A percentile compares a stretch with the other conserved stretches of the same genome.
Conservation (phyloP, 1,140 invertebrate species). For the Carposina sasakii region DNA sequence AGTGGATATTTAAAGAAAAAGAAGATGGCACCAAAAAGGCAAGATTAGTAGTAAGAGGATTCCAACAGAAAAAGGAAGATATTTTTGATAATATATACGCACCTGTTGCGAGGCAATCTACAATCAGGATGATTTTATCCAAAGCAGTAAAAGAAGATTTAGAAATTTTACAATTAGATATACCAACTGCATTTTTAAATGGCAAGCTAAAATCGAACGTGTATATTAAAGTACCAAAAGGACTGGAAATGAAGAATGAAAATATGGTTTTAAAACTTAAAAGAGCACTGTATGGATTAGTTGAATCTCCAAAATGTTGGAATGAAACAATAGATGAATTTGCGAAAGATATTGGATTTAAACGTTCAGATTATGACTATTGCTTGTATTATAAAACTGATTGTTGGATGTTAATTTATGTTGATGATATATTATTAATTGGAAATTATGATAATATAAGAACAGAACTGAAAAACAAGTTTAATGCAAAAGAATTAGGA, state of each 20-base stretch:
- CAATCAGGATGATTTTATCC: background rate
- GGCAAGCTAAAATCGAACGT: background rate
- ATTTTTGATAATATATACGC: background rate
- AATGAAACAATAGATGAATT: slow-evolving; percentile 2
- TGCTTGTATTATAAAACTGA: background rate
- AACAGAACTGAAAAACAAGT: slow-evolving; percentile 15
- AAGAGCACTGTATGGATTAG: slow-evolving; percentile 3
- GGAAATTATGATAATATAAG: background rate
- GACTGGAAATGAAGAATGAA: background rate
- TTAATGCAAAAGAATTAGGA: slow-evolving; percentile 22
- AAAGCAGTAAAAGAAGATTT: background rate
- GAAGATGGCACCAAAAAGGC: slow-evolving; percentile 2
- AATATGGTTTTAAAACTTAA: background rate
- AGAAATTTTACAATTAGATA: background rate
- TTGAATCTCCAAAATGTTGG: slow-evolving; percentile 3
- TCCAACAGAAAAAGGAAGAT: background rate
- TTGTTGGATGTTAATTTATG: background rate
- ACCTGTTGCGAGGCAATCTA: background rate
- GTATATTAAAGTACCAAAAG: slow-evolving; percentile 6
- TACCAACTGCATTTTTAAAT: slow-evolving; percentile 2
- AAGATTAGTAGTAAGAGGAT: slow-evolving; percentile 2
- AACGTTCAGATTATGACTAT: slow-evolving; percentile 1
- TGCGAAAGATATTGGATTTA: background rate
- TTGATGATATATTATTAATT: slow-evolving; percentile 4
- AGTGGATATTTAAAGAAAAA: slow-evolving; percentile 10